These are phyloP conservation scores for Tetragonisca angustula DNA, from an alignment of 2,888 invertebrate species.

Conservation along the genomic window DNA sequence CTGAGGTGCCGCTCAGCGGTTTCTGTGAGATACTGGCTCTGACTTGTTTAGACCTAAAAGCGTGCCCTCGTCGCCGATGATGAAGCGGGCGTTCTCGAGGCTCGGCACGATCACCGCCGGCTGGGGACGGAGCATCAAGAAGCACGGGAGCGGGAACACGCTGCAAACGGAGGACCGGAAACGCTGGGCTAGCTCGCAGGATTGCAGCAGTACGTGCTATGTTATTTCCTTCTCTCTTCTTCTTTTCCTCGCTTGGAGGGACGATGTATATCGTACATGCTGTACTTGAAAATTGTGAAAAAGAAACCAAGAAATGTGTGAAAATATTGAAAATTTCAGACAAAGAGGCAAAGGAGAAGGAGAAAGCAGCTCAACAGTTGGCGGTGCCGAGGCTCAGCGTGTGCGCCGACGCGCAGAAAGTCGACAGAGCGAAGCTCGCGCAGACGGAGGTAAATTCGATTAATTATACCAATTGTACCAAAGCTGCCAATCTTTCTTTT, in stretches of 20 bases:
- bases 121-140: conserved; percentile 94
- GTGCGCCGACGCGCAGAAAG: conserved; percentile 97
- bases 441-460: conserved; percentile 90
- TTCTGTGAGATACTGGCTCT: conserved; percentile 84
- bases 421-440: conserved; percentile 95
- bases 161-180: conserved; percentile 94
- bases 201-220: conserved; percentile 92
- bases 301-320: too few species aligned
- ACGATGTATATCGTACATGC: not conserved
- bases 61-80: conserved; percentile 97
- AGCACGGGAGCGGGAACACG: conserved; percentile 92
- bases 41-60: conserved; percentile 91
- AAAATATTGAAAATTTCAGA: conserved; percentile 85
- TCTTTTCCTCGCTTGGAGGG: not conserved
- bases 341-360: conserved; percentile 92
- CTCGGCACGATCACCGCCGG: conserved; percentile 95
- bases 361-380: conserved; percentile 88
- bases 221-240: too few species aligned
- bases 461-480: not conserved
- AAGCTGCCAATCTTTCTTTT: not conserved
- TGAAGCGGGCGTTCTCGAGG: conserved; percentile 95
- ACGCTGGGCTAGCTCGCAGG: conserved; percentile 96
- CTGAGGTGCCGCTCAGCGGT: conserved; percentile 81
- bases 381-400: conserved; percentile 95
- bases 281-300: not conserved